phyloP scores from a whole-genome alignment of 2,797 vertebrate genomes.

The Sarcophilus harrisii region DNA sequence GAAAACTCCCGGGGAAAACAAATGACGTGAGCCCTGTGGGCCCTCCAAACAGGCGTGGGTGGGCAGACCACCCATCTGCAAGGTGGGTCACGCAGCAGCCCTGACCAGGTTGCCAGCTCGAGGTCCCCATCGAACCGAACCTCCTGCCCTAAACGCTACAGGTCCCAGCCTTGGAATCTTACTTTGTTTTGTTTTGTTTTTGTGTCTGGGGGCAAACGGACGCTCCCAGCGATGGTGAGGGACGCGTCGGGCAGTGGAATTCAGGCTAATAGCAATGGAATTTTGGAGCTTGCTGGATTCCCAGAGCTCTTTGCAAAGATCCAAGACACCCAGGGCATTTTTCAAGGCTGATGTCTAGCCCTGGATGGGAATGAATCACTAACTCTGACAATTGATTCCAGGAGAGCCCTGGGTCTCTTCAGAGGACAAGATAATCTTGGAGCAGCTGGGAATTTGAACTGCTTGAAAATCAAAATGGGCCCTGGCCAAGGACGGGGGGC shows the following conservation, averaged over 20 bases:
- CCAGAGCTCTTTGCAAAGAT: fast-evolving
- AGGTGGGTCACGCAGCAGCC: background rate
- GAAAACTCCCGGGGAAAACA: background rate
- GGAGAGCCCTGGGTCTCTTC: background rate
- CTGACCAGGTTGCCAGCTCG: background rate
- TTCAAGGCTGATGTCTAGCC: background rate
- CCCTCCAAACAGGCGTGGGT: background rate
- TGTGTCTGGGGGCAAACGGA: background rate
- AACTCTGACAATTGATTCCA: background rate
- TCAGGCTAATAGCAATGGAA: background rate
- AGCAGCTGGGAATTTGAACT: background rate
- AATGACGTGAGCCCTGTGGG: background rate
- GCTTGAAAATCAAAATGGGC: background rate
- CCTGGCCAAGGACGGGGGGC: background rate
- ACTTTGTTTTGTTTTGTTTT: background rate
- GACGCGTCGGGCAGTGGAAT: background rate
- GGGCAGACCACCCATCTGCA: conserved; percentile 1
- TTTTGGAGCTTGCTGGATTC: background rate
- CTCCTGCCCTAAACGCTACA: background rate
- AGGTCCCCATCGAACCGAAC: background rate
- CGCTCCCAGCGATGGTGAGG: background rate
- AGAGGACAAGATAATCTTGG: background rate
- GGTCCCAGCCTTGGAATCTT: background rate
- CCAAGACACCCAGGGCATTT: background rate
- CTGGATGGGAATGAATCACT: background rate